Conservation (phyloP, 2,888 invertebrate genomes). For the Meteorus cinctellus region DNA sequence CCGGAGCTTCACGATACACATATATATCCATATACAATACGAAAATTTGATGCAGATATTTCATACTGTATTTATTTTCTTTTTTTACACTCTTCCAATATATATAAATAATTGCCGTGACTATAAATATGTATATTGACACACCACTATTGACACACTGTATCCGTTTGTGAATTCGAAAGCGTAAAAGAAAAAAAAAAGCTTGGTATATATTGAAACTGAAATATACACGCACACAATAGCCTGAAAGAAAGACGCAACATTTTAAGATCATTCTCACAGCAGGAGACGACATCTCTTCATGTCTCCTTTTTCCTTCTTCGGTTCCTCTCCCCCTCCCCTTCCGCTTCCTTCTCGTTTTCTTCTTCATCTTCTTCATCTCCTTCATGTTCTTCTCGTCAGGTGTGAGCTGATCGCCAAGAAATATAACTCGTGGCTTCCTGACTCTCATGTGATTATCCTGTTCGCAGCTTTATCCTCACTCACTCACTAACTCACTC, state of each 20-base stretch:
- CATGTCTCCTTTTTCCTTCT: constrained; percentile 34
- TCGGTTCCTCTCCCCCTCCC: constrained; percentile 37
- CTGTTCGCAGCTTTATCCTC: constrained; percentile 28
- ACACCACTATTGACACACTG: constrained; percentile 12
- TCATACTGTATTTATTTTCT: constrained; percentile 22
- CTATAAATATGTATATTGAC: constrained; percentile 34
- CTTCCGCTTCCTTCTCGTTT: constrained; percentile 36
- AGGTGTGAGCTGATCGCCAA: constrained; percentile 51
- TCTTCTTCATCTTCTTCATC: constrained; percentile 1
- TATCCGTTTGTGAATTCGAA: constrained; percentile 1
- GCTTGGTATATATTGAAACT: background rate
- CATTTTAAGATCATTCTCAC: constrained; percentile 52
- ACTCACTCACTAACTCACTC: constrained; percentile 8
- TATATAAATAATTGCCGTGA: constrained; percentile 31
- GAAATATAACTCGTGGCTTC: constrained; percentile 28
- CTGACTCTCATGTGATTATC: constrained; percentile 29
- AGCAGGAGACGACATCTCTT: constrained; percentile 52
- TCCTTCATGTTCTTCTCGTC: constrained; percentile 45
- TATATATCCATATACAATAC: background rate
- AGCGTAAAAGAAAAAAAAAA: background rate
- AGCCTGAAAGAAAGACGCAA: constrained; percentile 27
- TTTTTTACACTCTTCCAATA: constrained; percentile 42
- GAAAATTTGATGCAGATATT: constrained; percentile 5
- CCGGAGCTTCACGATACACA: constrained; percentile 19
- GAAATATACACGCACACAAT: constrained; percentile 10